A percentile compares a stretch with the other conserved stretches of the same genome.
Conservation (phyloP, 2,888 invertebrate species). For the Cryptophagus acutangulus region DNA sequence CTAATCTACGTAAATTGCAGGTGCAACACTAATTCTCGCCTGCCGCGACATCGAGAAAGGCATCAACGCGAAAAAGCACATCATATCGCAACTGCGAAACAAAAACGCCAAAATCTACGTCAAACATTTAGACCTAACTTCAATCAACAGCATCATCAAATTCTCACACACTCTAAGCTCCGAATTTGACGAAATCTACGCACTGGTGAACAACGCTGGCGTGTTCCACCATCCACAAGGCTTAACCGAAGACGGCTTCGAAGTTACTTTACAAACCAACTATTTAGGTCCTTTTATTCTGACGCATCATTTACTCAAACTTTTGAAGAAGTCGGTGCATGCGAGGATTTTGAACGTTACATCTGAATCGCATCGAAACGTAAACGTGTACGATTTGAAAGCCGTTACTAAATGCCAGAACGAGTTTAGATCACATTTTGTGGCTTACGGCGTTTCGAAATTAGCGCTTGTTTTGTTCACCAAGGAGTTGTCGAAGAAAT, state of each 20-base stretch:
- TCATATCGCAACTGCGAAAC: constrained; percentile 36
- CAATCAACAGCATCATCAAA: constrained; percentile 41
- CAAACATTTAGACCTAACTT: constrained; percentile 44
- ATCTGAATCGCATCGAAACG: constrained; percentile 46
- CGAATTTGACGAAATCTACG: constrained; percentile 44
- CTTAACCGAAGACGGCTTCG: constrained; percentile 51
- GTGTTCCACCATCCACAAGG: constrained; percentile 51
- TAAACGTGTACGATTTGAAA: constrained; percentile 42
- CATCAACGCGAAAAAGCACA: constrained; percentile 45
- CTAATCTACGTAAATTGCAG: constrained; percentile 26
- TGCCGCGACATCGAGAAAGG: constrained; percentile 51
- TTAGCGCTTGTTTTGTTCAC: constrained; percentile 44
- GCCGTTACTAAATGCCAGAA: constrained; percentile 33
- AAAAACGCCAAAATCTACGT: constrained; percentile 35
- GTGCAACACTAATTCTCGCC: constrained; percentile 53
- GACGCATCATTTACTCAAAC: constrained; percentile 48
- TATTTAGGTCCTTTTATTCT: constrained; percentile 51
- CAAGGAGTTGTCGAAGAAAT: constrained; percentile 39
- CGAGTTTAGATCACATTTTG: constrained; percentile 41
- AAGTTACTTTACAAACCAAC: constrained; percentile 54
- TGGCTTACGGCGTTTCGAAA: constrained; percentile 45
- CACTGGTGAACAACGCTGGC: constrained; percentile 54
- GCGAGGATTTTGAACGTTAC: constrained; percentile 50
- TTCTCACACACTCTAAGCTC: constrained; percentile 40
- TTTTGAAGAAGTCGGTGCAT: constrained; percentile 43